A percentile compares a stretch with the other conserved stretches of the same genome.
phyloP scores from a whole-genome alignment of 2,113 vertebrate genomes.

The Xenus cinereus region DNA sequence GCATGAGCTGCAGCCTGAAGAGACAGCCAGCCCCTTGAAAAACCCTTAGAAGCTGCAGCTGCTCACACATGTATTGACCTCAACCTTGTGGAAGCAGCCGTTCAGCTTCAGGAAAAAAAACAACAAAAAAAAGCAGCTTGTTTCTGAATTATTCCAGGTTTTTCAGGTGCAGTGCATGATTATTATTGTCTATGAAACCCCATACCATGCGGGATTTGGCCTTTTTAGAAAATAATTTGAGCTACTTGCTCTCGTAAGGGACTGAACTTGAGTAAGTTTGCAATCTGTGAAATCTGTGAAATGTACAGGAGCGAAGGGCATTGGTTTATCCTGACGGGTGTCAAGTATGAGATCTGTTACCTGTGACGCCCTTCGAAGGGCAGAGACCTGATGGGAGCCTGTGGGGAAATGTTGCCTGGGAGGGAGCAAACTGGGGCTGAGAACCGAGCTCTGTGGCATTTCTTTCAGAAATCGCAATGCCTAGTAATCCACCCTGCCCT shows the following conservation, averaged over 20 bases:
- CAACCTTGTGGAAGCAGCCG: neutral
- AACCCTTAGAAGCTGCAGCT: neutral
- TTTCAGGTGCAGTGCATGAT: neutral
- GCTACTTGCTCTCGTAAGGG: neutral
- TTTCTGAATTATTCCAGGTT: neutral
- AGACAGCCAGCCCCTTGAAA: neutral
- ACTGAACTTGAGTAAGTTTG: neutral
- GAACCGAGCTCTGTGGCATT: neutral
- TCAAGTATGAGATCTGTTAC: neutral
- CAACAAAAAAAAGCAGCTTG: neutral
- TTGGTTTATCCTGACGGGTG: neutral
- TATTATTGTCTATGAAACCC: neutral
- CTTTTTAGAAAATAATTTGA: neutral
- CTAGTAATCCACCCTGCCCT: neutral
- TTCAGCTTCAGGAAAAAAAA: neutral
- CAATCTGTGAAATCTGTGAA: neutral
- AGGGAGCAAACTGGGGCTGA: neutral
- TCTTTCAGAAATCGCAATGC: neutral
- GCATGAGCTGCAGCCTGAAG: neutral
- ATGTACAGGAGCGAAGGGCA: neutral
- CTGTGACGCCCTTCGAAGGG: neutral
- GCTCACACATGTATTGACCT: neutral
- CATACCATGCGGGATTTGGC: neutral
- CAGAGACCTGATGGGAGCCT: rapidly evolving
- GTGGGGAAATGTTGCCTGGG: neutral